Percentiles rank a stretch among this genome's conserved stretches.
Evolutionary conservation across 1,140 invertebrate species (phyloP).

Genomic region (Coelopa frigida): DNA sequence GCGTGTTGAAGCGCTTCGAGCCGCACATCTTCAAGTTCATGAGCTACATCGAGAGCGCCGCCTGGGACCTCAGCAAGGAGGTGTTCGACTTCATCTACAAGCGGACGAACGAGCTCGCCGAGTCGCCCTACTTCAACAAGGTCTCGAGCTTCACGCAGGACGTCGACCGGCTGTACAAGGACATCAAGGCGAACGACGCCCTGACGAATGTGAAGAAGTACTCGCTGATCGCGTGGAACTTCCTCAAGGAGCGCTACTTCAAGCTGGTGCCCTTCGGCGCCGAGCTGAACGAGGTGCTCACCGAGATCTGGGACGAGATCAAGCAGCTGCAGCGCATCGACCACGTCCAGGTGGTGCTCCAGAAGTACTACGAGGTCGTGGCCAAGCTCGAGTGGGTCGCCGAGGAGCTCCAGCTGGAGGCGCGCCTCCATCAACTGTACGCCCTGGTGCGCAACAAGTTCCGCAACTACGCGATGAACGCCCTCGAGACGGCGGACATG

Average conservation of each 20-base stretch:
- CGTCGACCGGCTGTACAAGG: slow-evolving; percentile 65
- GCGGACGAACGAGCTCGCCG: slow-evolving; percentile 65
- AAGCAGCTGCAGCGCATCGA: slow-evolving; percentile 62
- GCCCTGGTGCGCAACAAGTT: slow-evolving; percentile 59
- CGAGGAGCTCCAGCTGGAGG: slow-evolving; percentile 62
- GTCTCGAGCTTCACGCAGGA: slow-evolving; percentile 72
- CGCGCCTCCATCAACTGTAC: slow-evolving; percentile 53
- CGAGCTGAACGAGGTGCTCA: slow-evolving; percentile 60
- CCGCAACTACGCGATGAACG: slow-evolving; percentile 61
- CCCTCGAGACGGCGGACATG: slow-evolving; percentile 64
- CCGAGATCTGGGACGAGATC: slow-evolving; percentile 62
- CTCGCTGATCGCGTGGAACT: slow-evolving; percentile 54
- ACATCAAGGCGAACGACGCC: slow-evolving; percentile 64
- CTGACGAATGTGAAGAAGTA: slow-evolving; percentile 72
- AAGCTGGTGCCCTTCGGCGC: slow-evolving; percentile 70
- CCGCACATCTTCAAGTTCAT: slow-evolving; percentile 67
- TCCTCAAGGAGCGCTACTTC: slow-evolving; percentile 66
- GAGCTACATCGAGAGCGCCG: slow-evolving; percentile 65
- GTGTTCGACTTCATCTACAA: slow-evolving; percentile 73
- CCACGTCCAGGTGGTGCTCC: slow-evolving; percentile 54
- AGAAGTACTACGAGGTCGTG: slow-evolving; percentile 47
- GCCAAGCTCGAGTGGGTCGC: slow-evolving; percentile 57
- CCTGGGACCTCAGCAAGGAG: slow-evolving; percentile 65
- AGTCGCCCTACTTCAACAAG: slow-evolving; percentile 71
- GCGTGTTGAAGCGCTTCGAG: slow-evolving; percentile 61